Conservation (phyloP, 2,113 vertebrate species). For the Peromyscus polionotus region DNA sequence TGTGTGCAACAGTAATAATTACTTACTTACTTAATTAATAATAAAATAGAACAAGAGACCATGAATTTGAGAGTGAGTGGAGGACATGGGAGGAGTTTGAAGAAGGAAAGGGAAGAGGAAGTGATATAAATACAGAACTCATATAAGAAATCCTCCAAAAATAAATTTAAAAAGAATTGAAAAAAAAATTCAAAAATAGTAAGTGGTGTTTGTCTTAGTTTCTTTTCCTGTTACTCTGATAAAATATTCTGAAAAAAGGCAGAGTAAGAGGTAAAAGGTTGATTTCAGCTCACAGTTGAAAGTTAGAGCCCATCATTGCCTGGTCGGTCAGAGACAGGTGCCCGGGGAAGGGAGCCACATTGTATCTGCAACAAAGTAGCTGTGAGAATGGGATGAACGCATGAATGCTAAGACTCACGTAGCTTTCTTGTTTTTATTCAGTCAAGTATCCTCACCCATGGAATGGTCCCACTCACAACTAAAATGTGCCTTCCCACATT, state of each 20-base stretch:
- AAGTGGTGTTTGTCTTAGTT: neutral
- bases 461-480: neutral
- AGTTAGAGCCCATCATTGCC: neutral
- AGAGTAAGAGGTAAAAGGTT: neutral
- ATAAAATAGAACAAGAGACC: no score
- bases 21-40: neutral
- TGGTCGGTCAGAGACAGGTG: neutral
- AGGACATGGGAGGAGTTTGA: neutral
- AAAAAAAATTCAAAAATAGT: neutral
- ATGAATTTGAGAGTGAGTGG: neutral
- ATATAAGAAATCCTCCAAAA: neutral
- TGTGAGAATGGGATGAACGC: neutral
- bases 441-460: neutral
- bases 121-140: neutral
- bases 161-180: neutral
- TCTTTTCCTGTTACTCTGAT: neutral
- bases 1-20: neutral
- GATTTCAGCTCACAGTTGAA: neutral
- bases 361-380: neutral
- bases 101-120: neutral
- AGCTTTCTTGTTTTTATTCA: neutral
- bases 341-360: neutral
- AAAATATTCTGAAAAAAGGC: neutral
- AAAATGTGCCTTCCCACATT: neutral
- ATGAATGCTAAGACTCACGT: neutral